Conservation (phyloP, 2,797 vertebrate species). For the Phataginus tetradactyla region DNA sequence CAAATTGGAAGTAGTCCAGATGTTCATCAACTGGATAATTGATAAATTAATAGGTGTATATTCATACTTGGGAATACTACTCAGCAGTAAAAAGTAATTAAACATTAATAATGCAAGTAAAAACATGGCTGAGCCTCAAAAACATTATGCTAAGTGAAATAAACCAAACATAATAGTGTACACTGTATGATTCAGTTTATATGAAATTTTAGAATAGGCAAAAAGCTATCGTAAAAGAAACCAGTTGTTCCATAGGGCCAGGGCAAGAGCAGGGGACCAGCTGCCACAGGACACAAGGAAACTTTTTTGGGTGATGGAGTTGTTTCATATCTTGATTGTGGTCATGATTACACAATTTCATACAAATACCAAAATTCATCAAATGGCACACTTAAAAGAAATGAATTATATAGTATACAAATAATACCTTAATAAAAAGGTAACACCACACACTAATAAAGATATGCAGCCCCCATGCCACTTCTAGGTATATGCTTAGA, state of each 20-base stretch:
- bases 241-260: background rate
- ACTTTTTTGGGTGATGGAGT: background rate
- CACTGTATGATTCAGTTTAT: background rate
- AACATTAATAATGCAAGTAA: background rate
- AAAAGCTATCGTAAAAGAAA: background rate
- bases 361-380: background rate
- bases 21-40: background rate
- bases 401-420: background rate
- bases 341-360: background rate
- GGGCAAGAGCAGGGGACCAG: background rate
- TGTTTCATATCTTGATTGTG: background rate
- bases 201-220: background rate
- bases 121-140: constrained; percentile 15
- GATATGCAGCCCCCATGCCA: background rate
- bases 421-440: background rate
- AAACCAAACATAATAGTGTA: background rate
- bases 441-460: too few relatives aligned
- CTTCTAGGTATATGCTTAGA: background rate
- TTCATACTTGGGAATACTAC: background rate
- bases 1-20: background rate
- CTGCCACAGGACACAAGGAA: background rate
- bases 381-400: background rate
- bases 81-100: background rate
- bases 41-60: background rate
- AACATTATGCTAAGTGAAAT: background rate